Percentiles rank a stretch among this genome's conserved stretches.
phyloP scores from a whole-genome alignment of 2,797 vertebrate species.

The Sciurus carolinensis region DNA sequence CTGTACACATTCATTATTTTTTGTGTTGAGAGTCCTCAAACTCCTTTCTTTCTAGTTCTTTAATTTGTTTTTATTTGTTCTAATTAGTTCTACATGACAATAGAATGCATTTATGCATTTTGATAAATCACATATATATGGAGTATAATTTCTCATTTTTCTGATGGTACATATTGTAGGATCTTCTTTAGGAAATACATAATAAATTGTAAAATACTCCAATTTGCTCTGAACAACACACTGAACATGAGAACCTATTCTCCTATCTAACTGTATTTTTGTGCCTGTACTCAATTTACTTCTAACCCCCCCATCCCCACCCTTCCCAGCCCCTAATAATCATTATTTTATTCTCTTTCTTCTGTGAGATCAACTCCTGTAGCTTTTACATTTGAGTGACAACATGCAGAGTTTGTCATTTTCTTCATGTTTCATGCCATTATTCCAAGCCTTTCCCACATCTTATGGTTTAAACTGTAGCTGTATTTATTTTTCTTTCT shows the following conservation, averaged over 20 bases:
- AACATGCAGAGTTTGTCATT: not conserved
- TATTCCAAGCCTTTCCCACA: not conserved
- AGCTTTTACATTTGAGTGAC: not conserved
- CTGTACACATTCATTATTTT: not conserved
- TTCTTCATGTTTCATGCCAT: not conserved
- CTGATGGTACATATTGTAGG: too few species aligned
- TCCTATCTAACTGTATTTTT: not conserved
- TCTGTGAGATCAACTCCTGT: not conserved
- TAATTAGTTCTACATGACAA: too few species aligned
- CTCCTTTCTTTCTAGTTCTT: not conserved
- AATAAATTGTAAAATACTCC: not conserved
- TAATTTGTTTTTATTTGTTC: too few species aligned
- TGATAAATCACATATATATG: too few species aligned
- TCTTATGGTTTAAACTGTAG: not conserved
- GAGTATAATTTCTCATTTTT: too few species aligned
- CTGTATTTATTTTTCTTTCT: not conserved
- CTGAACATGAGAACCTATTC: not conserved
- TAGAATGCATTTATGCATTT: too few species aligned
- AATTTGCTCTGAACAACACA: not conserved
- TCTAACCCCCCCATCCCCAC: not conserved
- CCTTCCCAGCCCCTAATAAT: not conserved
- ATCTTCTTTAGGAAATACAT: not conserved
- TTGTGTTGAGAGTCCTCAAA: not conserved
- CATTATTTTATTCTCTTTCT: not conserved
- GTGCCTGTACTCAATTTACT: fast-evolving